These are phyloP conservation scores for Merops nubicus DNA, from an alignment of 2,113 vertebrate species.

Conservation along the genomic window DNA sequence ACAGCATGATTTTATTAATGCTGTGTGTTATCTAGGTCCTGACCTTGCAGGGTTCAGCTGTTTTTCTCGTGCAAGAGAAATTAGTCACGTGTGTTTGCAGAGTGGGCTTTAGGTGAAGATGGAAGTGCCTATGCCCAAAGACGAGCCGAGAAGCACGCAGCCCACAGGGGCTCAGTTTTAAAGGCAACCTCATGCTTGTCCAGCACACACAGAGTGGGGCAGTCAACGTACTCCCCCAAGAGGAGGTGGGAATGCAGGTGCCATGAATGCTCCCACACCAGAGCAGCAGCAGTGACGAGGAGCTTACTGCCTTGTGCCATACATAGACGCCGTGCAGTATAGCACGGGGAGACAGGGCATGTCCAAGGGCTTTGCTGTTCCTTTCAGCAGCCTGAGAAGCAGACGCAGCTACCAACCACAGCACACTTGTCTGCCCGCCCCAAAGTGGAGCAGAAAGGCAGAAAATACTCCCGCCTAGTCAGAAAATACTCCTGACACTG, in stretches of 20 bases:
- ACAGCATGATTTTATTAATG: neutral
- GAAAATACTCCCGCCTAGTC: neutral
- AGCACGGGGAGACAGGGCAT: rapidly evolving
- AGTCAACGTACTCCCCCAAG: rapidly evolving
- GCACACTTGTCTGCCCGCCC: neutral
- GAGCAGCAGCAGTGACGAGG: rapidly evolving
- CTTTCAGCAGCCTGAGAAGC: neutral
- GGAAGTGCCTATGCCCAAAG: neutral
- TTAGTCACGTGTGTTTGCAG: neutral
- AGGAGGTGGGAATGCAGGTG: neutral
- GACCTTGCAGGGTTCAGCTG: neutral
- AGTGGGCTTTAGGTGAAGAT: neutral
- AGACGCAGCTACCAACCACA: neutral
- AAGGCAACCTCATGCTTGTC: rapidly evolving
- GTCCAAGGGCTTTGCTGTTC: neutral
- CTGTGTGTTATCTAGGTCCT: neutral
- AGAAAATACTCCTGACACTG: no score
- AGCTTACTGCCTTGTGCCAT: neutral
- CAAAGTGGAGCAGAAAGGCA: rapidly evolving
- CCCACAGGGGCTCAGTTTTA: neutral
- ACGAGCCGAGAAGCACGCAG: neutral
- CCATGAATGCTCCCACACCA: neutral
- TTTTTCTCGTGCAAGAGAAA: neutral
- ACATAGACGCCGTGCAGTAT: rapidly evolving
- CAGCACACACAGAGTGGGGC: rapidly evolving